These are phyloP conservation scores for Gallinago media DNA, from an alignment of 2,113 vertebrate species.

Conservation along the genomic window DNA sequence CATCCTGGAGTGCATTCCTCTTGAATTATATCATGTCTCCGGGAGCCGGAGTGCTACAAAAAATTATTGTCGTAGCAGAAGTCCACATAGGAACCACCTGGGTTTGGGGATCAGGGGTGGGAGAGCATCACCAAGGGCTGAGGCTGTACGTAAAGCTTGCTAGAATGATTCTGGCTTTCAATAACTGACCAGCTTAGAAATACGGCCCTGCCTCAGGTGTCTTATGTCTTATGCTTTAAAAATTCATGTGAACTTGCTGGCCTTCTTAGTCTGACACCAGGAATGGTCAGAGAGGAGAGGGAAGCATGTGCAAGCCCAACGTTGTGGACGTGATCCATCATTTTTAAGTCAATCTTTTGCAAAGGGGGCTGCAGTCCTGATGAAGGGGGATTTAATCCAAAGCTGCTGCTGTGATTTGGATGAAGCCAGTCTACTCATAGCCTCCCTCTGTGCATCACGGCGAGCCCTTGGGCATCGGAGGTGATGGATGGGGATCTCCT, in stretches of 20 bases:
- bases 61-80: not conserved
- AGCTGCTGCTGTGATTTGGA: not conserved
- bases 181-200: not conserved
- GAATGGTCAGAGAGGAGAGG: not conserved
- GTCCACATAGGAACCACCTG: fast-evolving
- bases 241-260: not conserved
- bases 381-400: not conserved
- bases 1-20: not conserved
- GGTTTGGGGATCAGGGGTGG: not conserved
- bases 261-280: not conserved
- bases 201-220: not conserved
- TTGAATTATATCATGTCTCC: conserved; percentile 17
- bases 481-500: not conserved
- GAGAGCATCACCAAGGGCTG: not conserved
- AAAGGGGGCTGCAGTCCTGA: not conserved
- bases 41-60: not conserved
- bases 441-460: fast-evolving
- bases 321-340: not conserved
- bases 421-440: fast-evolving
- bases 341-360: not conserved
- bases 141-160: not conserved
- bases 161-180: not conserved
- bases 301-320: fast-evolving
- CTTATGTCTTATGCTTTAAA: not conserved
- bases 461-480: fast-evolving